These are phyloP conservation scores for Lepus europaeus DNA, from an alignment of 2,113 vertebrate genomes.

Conservation along the genomic window DNA sequence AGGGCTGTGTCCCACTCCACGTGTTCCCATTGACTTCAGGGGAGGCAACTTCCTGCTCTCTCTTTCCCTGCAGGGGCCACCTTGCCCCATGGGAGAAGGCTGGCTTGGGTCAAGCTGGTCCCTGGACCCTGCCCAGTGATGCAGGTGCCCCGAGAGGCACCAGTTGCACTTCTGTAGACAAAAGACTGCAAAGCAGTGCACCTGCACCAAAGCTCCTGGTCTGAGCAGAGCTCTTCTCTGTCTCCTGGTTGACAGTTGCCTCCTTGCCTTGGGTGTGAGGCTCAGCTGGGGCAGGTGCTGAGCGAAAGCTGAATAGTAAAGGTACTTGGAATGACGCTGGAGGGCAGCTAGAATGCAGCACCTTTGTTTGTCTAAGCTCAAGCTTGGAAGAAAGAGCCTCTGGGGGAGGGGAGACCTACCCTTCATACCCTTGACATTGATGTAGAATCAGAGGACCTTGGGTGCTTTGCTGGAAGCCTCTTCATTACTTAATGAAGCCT, in stretches of 20 bases:
- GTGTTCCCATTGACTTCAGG: not conserved
- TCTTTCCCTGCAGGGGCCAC: constrained; percentile 5
- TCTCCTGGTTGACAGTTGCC: not conserved
- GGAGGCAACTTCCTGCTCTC: not conserved
- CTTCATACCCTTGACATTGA: constrained; percentile 67
- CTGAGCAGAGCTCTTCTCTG: not conserved
- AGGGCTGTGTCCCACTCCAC: not conserved
- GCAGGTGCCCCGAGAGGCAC: not conserved
- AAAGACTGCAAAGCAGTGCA: constrained; percentile 5
- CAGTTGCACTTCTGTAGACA: constrained; percentile 2
- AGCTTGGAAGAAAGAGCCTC: not conserved
- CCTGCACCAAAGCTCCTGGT: not conserved
- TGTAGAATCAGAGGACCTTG: constrained; percentile 74
- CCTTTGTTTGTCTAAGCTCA: not conserved
- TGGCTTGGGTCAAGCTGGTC: not conserved
- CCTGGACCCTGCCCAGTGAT: rapidly evolving
- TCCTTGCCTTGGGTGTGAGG: not conserved
- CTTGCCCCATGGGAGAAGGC: not conserved
- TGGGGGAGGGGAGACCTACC: not conserved
- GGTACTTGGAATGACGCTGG: not conserved
- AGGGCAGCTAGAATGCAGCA: not conserved
- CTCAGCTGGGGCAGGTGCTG: not conserved
- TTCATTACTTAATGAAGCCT: constrained; percentile 81
- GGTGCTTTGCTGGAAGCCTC: constrained; percentile 77
- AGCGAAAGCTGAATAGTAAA: not conserved